A percentile compares a stretch with the other conserved stretches of the same genome.
Evolutionary conservation across 2,113 vertebrate genomes (phyloP).

Genomic region (Odontesthes bonariensis): DNA sequence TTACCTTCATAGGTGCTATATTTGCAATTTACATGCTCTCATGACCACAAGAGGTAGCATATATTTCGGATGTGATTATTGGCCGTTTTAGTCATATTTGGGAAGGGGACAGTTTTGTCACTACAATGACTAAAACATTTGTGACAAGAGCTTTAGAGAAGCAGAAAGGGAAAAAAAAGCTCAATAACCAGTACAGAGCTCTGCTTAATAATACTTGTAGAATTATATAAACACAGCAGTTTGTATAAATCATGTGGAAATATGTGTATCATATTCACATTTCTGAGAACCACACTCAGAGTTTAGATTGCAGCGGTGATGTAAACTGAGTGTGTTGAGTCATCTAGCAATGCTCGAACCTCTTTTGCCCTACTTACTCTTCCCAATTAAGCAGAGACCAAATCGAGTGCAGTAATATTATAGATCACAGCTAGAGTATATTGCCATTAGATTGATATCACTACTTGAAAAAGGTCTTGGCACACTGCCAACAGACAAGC

Average conservation of each 20-base stretch:
- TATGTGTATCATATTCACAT: background rate
- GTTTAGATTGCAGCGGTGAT: slow-evolving; percentile 38
- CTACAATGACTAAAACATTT: too few species aligned
- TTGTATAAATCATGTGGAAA: background rate
- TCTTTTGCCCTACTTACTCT: slow-evolving; percentile 54
- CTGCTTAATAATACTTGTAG: background rate
- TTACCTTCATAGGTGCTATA: too few species aligned
- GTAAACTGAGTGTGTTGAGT: slow-evolving; percentile 57
- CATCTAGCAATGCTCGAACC: slow-evolving; percentile 71
- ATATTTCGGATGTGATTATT: too few species aligned
- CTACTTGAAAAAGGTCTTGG: slow-evolving; percentile 54
- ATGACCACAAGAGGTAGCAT: too few species aligned
- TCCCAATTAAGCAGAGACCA: slow-evolving; percentile 72
- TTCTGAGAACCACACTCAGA: background rate
- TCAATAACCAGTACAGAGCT: background rate
- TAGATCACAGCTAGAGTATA: slow-evolving; percentile 81
- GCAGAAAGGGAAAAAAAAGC: too few species aligned
- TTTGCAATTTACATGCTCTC: too few species aligned
- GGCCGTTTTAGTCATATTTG: too few species aligned
- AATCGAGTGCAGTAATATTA: slow-evolving; percentile 70
- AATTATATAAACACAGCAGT: background rate
- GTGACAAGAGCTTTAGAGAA: too few species aligned
- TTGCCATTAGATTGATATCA: slow-evolving; percentile 86
- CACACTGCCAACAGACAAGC: slow-evolving; percentile 76
- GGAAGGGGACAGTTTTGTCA: too few species aligned